phyloP scores from a whole-genome alignment of 2,113 vertebrate species.

The Gnathochromis pfefferi region DNA sequence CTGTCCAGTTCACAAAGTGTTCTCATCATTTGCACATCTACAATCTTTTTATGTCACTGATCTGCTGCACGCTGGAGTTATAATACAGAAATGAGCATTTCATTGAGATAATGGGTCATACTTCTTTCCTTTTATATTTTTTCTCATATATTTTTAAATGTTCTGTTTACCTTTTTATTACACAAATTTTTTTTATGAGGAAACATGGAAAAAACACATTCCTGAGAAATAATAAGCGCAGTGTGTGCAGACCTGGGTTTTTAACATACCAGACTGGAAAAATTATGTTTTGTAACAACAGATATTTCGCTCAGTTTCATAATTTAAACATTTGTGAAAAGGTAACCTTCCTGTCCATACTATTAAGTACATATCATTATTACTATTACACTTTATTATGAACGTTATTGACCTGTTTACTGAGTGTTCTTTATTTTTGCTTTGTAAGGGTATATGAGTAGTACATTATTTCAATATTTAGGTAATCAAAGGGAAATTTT shows the following conservation, averaged over 20 bases:
- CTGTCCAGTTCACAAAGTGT: neutral
- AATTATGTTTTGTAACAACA: neutral
- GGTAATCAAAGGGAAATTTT: rapidly evolving
- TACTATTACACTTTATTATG: neutral
- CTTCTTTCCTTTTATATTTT: neutral
- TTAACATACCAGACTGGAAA: neutral
- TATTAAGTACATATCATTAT: neutral
- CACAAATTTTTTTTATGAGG: rapidly evolving
- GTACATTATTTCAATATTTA: neutral
- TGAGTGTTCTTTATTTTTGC: neutral
- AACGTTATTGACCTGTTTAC: rapidly evolving
- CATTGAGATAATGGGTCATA: rapidly evolving
- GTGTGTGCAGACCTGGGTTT: neutral
- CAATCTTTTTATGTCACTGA: neutral
- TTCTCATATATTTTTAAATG: neutral
- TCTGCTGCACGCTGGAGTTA: neutral
- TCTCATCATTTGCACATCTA: neutral
- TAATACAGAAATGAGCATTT: neutral
- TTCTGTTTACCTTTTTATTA: neutral
- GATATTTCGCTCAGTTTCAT: neutral
- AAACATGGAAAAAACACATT: neutral
- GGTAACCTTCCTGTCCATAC: neutral
- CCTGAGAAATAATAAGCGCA: neutral
- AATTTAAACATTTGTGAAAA: rapidly evolving
- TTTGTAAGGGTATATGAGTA: rapidly evolving